phyloP scores from a whole-genome alignment of 1,140 invertebrate species.

The Microplitis demolitor region DNA sequence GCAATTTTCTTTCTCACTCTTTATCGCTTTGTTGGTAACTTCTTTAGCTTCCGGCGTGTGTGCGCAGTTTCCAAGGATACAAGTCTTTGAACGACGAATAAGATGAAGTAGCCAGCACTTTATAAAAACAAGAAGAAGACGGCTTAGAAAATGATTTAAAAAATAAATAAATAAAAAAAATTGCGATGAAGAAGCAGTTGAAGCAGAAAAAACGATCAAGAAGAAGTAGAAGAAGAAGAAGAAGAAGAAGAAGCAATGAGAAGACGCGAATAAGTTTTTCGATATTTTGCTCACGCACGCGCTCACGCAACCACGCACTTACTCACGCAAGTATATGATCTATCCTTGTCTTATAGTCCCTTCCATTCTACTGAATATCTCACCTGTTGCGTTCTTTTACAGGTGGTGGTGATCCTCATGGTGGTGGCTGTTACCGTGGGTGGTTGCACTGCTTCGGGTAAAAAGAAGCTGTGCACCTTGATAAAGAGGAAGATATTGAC shows the following conservation, averaged over 20 bases:
- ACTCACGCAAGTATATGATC: conserved; percentile 38
- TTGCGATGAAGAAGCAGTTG: not conserved
- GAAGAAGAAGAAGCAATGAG: not conserved
- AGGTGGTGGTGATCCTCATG: conserved; percentile 52
- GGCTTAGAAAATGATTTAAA: not conserved
- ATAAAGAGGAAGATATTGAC: conserved; percentile 54
- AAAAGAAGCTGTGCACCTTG: conserved; percentile 44
- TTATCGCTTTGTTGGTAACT: not conserved
- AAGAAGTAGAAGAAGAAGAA: not conserved
- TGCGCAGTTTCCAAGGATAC: no score
- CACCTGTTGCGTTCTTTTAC: conserved; percentile 42
- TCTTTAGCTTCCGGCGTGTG: conserved; percentile 27
- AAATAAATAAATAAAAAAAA: not conserved
- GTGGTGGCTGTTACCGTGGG: conserved; percentile 52
- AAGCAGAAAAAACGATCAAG: not conserved
- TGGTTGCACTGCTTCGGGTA: conserved; percentile 49
- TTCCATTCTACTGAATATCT: conserved; percentile 37
- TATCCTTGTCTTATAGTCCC: conserved; percentile 24
- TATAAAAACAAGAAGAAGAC: no score
- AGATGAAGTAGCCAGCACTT: no score
- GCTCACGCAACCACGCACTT: conserved; percentile 38
- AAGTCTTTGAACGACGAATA: no score
- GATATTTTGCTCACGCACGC: conserved; percentile 59
- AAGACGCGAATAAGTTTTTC: conserved; percentile 45
- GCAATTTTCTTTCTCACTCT: conserved; percentile 11